Base-by-base conservation (phyloP, 1,140 invertebrate species). In the Lepidurus apus region DNA sequence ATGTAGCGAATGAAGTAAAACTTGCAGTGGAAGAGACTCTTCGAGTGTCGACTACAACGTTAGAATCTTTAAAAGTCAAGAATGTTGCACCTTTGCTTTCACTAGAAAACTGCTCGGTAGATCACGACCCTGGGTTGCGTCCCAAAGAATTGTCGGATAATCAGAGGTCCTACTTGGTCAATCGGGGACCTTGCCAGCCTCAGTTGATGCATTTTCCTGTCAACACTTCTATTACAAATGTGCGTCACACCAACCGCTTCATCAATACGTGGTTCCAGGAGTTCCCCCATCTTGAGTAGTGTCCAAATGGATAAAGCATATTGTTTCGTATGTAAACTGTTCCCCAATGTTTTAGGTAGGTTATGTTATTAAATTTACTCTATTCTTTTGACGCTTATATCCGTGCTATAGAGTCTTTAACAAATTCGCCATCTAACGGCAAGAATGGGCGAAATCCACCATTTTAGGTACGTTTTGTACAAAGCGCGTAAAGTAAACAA, bases 241-340 rank as follows among this genome's bases (percentile, higher is more conserved):
- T 21, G 24, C 24, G 74, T 34, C 74, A 74, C 21, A 42, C 74
- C 21, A 74, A 26, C 10, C 24, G 24, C 24, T 74, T 74, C 42
- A 42, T 74, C 21, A 74, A 42, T 13, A 74, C 24, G 24, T 74
- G 10, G 74, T 74, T 13, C n/a, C 26, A 74, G 13, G 74, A 74
- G 74, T 74, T 13, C 74, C 74, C n/a, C n/a, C 74, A 74, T 21
- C 42, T 74, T 34, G 7, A 74, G 74, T 74, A 74, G 74, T 11
- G 74, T 74, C 10, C 26, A 74, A 42, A 74, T 13, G 74, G 74
- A 74, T 42, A 34, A 13, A 42, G 74, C 74, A 13, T 74, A 74
- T 42, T 74, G 74, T 21, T 74, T 74, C 74, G 74, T 42, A 10
- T 74, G 74, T 21, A 34, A 26, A 74, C 10, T 74, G 74, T 74